A percentile compares a stretch with the other conserved stretches of the same genome.
phyloP scores from a whole-genome alignment of 1,140 invertebrate species.

The Aphelinus certus region DNA sequence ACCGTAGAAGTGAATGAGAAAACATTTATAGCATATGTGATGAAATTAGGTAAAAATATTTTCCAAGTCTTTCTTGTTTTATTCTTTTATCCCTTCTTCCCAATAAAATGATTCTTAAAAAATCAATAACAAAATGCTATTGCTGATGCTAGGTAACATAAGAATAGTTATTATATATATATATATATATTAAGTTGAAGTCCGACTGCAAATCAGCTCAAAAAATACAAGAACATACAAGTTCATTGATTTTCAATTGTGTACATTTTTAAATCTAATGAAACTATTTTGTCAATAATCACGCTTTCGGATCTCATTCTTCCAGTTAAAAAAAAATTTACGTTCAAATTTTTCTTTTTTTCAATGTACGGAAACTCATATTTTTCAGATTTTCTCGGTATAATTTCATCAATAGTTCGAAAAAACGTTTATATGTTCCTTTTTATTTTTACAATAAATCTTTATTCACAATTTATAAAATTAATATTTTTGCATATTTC shows the following conservation, averaged over 20 bases:
- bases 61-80: slow-evolving; percentile 9
- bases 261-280: slow-evolving; percentile 22
- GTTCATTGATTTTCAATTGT: slow-evolving; percentile 25
- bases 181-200: slow-evolving; percentile 22
- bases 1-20: slow-evolving; percentile 7
- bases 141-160: slow-evolving; percentile 25
- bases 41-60: slow-evolving; percentile 24
- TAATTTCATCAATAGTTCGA: too few relatives aligned
- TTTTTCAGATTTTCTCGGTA: too few relatives aligned
- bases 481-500: background rate
- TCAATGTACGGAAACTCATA: too few relatives aligned
- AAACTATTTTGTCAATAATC: slow-evolving; percentile 27
- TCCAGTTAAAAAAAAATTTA: slow-evolving; percentile 19
- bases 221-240: slow-evolving; percentile 6
- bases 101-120: background rate
- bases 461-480: slow-evolving; percentile 16
- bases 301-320: slow-evolving; percentile 15
- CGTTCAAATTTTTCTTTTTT: background rate
- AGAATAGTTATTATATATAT: slow-evolving; percentile 16
- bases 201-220: slow-evolving; percentile 31
- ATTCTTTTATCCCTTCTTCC: background rate
- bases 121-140: slow-evolving; percentile 34
- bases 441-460: slow-evolving; percentile 47
- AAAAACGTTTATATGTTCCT: slow-evolving; percentile 27
- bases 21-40: slow-evolving; percentile 9